These are phyloP conservation scores for Melinaea menophilus DNA, from an alignment of 2,888 invertebrate species.

Conservation along the genomic window DNA sequence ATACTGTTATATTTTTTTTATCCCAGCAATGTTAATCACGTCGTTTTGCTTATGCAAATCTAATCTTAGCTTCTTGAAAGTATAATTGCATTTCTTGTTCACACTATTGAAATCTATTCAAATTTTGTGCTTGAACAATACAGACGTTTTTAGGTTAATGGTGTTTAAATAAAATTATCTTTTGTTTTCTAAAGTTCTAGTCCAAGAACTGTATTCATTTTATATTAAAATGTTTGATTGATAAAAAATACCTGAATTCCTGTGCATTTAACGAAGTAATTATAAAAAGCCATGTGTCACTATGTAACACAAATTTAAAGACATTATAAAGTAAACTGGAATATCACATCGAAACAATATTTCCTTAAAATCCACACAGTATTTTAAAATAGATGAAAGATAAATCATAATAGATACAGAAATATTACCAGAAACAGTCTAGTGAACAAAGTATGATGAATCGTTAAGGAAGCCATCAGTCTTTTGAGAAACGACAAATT, in stretches of 20 bases:
- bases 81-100: neutral
- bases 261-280: too few relatives aligned
- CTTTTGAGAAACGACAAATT: slow-evolving; percentile 43
- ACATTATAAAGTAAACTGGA: too few relatives aligned
- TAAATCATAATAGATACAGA: slow-evolving; percentile 2
- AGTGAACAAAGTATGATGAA: slow-evolving; percentile 39
- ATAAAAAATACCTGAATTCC: too few relatives aligned
- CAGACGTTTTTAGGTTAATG: neutral
- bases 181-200: too few relatives aligned
- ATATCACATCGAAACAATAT: too few relatives aligned
- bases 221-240: too few relatives aligned
- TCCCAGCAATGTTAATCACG: neutral
- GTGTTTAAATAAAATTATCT: too few relatives aligned
- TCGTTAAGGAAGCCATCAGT: slow-evolving; percentile 44
- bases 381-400: neutral
- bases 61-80: neutral
- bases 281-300: too few relatives aligned
- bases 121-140: neutral
- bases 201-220: too few relatives aligned
- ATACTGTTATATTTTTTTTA: neutral
- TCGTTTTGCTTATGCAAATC: slow-evolving; percentile 1
- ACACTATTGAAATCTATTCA: neutral
- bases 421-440: neutral
- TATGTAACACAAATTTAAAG: too few relatives aligned
- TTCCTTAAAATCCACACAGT: neutral